These are phyloP conservation scores for Caenorhabditis imperialis DNA, from an alignment of 2,888 invertebrate species.

Conservation along the genomic window DNA sequence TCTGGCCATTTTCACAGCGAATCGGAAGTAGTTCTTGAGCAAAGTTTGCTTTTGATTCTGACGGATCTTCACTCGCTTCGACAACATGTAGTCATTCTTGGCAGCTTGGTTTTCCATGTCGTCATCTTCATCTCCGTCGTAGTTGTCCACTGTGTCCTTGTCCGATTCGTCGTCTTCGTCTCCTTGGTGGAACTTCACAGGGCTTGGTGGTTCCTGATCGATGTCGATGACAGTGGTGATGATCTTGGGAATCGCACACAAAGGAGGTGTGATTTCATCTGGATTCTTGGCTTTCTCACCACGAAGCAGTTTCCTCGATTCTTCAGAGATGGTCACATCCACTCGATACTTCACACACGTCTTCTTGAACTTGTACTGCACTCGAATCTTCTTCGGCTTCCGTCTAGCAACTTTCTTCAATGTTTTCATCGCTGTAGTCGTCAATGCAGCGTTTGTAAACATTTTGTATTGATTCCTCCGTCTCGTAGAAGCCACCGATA, in stretches of 20 bases:
- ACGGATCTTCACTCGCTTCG: not conserved
- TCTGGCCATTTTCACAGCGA: slow-evolving; percentile 27
- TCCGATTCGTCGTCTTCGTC: not conserved
- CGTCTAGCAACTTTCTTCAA: not conserved
- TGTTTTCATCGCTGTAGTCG: not conserved
- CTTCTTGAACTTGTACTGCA: slow-evolving; percentile 37
- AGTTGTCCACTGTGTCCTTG: not conserved
- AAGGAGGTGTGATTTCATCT: not conserved
- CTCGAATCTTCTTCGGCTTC: slow-evolving; percentile 16
- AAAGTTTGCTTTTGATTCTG: slow-evolving; percentile 17
- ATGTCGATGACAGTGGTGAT: not conserved
- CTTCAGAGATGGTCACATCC: slow-evolving; percentile 12
- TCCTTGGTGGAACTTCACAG: too few relatives aligned
- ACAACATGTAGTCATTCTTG: not conserved
- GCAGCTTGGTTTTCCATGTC: not conserved
- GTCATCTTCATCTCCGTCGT: slow-evolving; percentile 35
- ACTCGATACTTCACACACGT: slow-evolving; percentile 36
- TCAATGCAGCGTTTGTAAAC: not conserved
- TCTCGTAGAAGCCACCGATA: not conserved
- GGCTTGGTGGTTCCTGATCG: not conserved
- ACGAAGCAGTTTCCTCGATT: not conserved
- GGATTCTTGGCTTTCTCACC: not conserved
- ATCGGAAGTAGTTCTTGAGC: slow-evolving; percentile 21
- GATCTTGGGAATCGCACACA: not conserved
- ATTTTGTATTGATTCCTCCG: not conserved